Conservation (phyloP, 2,797 vertebrate genomes). For the Bryconaethiops microstoma region DNA sequence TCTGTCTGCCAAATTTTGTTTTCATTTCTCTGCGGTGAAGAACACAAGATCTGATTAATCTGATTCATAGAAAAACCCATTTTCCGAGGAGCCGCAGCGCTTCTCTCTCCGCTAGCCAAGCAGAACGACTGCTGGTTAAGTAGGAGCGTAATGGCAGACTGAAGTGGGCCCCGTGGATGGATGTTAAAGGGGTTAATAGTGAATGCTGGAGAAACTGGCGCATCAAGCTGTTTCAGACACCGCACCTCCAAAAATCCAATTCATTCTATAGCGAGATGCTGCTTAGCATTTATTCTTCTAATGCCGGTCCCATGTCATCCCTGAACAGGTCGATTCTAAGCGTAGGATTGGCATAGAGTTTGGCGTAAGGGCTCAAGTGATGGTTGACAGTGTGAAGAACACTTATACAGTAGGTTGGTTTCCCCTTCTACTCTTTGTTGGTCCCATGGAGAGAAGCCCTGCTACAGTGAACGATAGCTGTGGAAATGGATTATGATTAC, state of each 20-base stretch:
- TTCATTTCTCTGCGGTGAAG: slow-evolving; percentile 58
- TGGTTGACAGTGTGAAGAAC: slow-evolving; percentile 65
- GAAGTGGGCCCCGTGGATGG: slow-evolving; percentile 55
- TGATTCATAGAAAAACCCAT: slow-evolving; percentile 69
- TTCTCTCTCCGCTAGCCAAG: slow-evolving; percentile 70
- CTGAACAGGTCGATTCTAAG: slow-evolving; percentile 66
- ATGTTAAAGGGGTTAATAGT: slow-evolving; percentile 69
- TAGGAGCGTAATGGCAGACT: slow-evolving; percentile 69
- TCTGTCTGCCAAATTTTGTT: slow-evolving; percentile 53
- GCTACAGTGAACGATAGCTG: slow-evolving; percentile 71
- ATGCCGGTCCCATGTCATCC: slow-evolving; percentile 62
- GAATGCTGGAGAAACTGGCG: slow-evolving; percentile 46
- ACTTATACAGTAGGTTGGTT: slow-evolving; percentile 43
- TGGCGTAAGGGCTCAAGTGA: slow-evolving; percentile 60
- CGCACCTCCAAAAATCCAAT: slow-evolving; percentile 66
- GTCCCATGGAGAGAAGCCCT: slow-evolving; percentile 67
- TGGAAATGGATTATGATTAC: slow-evolving; percentile 78
- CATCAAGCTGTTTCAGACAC: slow-evolving; percentile 64
- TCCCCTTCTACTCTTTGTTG: slow-evolving; percentile 66
- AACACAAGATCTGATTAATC: slow-evolving; percentile 72
- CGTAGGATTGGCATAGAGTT: slow-evolving; percentile 71
- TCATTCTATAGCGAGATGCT: slow-evolving; percentile 61
- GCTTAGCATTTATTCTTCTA: slow-evolving; percentile 57
- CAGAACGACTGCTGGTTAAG: slow-evolving; percentile 72
- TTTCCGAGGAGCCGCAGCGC: slow-evolving; percentile 64